Evolutionary conservation across 2,888 invertebrate genomes (phyloP).

Genomic region (Drosophila ezoana): DNA sequence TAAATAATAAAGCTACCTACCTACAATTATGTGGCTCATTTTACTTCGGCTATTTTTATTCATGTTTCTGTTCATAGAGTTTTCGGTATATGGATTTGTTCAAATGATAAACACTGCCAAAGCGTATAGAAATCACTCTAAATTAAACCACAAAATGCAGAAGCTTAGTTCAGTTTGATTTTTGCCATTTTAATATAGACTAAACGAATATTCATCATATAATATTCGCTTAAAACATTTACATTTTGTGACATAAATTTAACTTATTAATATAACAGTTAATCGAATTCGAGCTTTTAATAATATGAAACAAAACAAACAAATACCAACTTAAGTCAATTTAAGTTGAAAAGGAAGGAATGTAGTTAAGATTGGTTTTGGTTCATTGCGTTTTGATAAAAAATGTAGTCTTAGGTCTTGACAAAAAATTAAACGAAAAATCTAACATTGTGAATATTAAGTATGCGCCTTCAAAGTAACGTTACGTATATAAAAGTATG

Average conservation of each 20-base stretch:
- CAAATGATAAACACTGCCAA: conserved; percentile 83
- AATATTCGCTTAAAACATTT: conserved; percentile 27
- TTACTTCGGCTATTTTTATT: conserved; percentile 14
- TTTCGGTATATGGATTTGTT: conserved; percentile 69
- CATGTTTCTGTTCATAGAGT: conserved; percentile 31
- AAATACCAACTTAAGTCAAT: conserved; percentile 31
- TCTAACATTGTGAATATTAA: conserved; percentile 81
- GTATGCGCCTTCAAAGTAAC: conserved; percentile 83
- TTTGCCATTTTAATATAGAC: conserved; percentile 11
- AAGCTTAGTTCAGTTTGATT: conserved; percentile 31
- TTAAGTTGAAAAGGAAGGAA: conserved; percentile 29
- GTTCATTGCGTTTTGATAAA: conserved; percentile 56
- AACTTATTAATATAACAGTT: conserved; percentile 60
- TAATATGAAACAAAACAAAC: conserved; percentile 55
- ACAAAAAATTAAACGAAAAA: conserved; percentile 41
- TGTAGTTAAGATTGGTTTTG: conserved; percentile 37
- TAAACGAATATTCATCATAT: conserved; percentile 29
- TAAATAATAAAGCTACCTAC: conserved; percentile 53
- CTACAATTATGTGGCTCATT: conserved; percentile 6
- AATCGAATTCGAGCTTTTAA: conserved; percentile 83
- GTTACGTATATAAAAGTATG: conserved; percentile 35
- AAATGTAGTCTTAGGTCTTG: conserved; percentile 63
- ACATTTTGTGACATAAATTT: conserved; percentile 54
- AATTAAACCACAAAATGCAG: conserved; percentile 45
- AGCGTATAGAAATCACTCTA: conserved; percentile 82